Evolutionary conservation across 2,797 vertebrate genomes (phyloP).

Genomic region (Morus bassanus): DNA sequence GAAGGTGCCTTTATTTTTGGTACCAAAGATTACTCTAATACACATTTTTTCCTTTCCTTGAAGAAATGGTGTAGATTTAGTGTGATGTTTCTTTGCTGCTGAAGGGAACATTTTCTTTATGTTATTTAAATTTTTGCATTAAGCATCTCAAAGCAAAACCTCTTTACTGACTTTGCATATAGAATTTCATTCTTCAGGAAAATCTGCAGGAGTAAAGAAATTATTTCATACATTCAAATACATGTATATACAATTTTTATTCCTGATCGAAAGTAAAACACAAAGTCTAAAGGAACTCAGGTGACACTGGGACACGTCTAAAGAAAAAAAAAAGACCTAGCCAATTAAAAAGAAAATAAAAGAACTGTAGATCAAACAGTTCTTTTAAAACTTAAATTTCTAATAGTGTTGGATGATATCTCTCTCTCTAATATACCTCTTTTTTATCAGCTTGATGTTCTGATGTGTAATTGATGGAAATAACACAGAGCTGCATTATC

Average conservation of each 20-base stretch:
- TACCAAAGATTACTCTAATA: slow-evolving; percentile 81
- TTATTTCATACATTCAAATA: background rate
- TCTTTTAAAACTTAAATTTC: background rate
- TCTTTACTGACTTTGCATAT: background rate
- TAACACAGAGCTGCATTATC: background rate
- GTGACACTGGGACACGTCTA: background rate
- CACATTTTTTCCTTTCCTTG: slow-evolving; percentile 23
- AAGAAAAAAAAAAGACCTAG: background rate
- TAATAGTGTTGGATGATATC: background rate
- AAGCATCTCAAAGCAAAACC: background rate
- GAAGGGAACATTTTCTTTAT: background rate
- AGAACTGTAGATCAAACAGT: background rate
- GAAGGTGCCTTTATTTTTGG: slow-evolving; percentile 72
- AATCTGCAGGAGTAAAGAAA: background rate
- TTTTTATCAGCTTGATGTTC: background rate
- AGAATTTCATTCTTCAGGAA: slow-evolving; percentile 5
- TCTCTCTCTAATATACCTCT: background rate
- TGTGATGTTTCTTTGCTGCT: slow-evolving; percentile 48
- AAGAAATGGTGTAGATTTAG: slow-evolving; percentile 25
- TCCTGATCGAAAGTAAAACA: background rate
- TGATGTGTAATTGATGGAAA: background rate
- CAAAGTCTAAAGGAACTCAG: slow-evolving; percentile 1
- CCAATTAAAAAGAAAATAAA: background rate
- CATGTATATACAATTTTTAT: background rate
- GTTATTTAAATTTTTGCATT: slow-evolving; percentile 31